Percentiles rank a stretch among this genome's conserved stretches.
phyloP scores from a whole-genome alignment of 2,113 vertebrate genomes.

The Xerus inauris region DNA sequence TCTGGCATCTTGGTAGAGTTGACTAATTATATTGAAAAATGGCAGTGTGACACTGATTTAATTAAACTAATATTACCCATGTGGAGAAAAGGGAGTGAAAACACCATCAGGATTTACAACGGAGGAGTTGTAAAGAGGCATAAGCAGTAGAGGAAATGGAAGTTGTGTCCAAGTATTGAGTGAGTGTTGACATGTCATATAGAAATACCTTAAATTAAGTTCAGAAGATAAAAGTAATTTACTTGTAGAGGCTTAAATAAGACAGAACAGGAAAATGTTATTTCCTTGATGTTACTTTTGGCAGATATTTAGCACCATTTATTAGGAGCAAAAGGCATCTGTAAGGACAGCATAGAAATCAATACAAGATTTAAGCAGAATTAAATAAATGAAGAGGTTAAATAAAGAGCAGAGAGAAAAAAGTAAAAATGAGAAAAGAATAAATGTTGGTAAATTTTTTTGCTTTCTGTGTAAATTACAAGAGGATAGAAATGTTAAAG shows the following conservation, averaged over 20 bases:
- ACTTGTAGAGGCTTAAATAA: background rate
- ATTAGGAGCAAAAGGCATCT: background rate
- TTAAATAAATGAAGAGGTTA: slow-evolving; percentile 27
- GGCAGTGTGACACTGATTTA: background rate
- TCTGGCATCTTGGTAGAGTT: background rate
- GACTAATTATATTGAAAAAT: background rate
- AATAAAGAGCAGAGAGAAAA: background rate
- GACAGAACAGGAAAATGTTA: background rate
- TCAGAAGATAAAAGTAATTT: background rate
- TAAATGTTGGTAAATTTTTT: background rate
- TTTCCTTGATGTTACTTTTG: background rate
- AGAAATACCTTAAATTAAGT: background rate
- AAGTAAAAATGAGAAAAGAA: background rate
- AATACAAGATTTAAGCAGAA: slow-evolving; percentile 42
- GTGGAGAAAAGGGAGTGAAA: background rate
- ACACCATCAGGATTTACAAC: too few species aligned
- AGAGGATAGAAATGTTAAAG: background rate
- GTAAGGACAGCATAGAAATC: slow-evolving; percentile 22
- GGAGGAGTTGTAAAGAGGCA: background rate
- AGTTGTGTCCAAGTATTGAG: background rate
- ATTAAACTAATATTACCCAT: background rate
- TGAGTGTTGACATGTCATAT: background rate
- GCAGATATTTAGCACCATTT: slow-evolving; percentile 14
- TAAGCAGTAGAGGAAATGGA: background rate
- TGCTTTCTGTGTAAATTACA: background rate